These are phyloP conservation scores for Aelia acuminata DNA, from an alignment of 2,888 invertebrate species.

Conservation along the genomic window DNA sequence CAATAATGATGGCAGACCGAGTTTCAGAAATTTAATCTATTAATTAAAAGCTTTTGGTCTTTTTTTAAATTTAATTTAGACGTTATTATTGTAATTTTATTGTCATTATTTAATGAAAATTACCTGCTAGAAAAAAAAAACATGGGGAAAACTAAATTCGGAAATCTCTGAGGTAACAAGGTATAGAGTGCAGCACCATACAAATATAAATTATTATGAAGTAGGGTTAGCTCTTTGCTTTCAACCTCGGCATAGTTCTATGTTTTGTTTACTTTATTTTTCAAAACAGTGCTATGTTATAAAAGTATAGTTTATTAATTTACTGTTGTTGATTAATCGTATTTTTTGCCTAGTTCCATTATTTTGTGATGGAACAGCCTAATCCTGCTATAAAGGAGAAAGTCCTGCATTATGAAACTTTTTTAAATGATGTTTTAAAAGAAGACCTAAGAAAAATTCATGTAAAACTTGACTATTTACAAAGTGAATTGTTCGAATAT, in stretches of 20 bases:
- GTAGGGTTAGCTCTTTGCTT: not conserved
- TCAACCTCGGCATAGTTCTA: not conserved
- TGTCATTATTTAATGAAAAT: no score
- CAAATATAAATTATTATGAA: not conserved
- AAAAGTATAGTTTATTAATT: not conserved
- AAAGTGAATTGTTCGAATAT: constrained; percentile 80
- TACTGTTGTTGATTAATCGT: not conserved
- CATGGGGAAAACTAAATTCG: no score
- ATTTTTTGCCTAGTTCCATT: not conserved
- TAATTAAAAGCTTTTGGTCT: no score
- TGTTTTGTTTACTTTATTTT: not conserved
- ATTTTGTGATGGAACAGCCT: not conserved
- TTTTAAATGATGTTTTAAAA: constrained; percentile 84
- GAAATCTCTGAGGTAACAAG: no score
- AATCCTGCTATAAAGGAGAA: constrained; percentile 67
- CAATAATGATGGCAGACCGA: no score
- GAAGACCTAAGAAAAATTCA: constrained; percentile 78
- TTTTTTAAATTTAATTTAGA: no score
- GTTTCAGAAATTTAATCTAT: no score
- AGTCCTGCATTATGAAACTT: constrained; percentile 76
- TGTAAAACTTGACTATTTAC: constrained; percentile 75
- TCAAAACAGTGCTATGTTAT: not conserved
- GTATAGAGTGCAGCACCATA: not conserved
- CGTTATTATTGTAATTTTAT: no score
- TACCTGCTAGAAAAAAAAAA: no score